Evolutionary conservation across 2,888 invertebrate species (phyloP).

Genomic region (Polydesmus complanatus): DNA sequence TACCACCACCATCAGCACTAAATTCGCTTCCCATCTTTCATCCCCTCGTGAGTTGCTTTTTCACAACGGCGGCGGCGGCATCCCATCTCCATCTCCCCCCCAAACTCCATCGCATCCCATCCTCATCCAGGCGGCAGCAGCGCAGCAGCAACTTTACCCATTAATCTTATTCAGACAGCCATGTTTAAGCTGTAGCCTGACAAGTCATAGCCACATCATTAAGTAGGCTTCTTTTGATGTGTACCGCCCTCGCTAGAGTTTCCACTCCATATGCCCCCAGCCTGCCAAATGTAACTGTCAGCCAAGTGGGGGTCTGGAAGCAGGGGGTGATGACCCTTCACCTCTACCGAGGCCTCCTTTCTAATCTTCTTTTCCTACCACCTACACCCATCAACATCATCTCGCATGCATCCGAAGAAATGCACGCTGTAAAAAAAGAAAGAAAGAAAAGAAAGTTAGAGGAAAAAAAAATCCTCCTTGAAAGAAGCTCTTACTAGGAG

Average conservation of each 20-base stretch:
- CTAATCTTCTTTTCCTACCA: not conserved
- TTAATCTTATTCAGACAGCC: conserved; percentile 18
- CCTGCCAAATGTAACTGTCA: conserved; percentile 18
- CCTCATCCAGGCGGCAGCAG: not conserved
- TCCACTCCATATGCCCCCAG: conserved; percentile 16
- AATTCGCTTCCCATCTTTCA: not conserved
- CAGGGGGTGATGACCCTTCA: conserved; percentile 13
- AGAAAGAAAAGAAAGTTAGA: too few relatives aligned
- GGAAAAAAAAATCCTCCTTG: not conserved
- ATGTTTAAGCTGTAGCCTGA: conserved; percentile 18
- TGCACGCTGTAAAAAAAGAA: too few relatives aligned
- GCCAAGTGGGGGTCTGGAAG: conserved; percentile 9
- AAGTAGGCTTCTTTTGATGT: conserved; percentile 17
- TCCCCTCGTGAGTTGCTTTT: not conserved
- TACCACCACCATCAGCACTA: not conserved
- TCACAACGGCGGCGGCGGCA: not conserved
- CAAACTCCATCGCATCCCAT: not conserved
- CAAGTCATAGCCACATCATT: conserved; percentile 20
- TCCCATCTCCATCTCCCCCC: not conserved
- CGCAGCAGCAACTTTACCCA: conserved; percentile 13
- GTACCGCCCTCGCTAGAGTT: conserved; percentile 14
- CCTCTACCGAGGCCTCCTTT: not conserved
- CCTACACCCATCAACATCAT: not conserved
- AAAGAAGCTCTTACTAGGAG: too few relatives aligned
- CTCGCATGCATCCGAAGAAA: too few relatives aligned